A percentile compares a stretch with the other conserved stretches of the same genome.
Conservation (phyloP, 2,888 invertebrate species). For the Axea sp. region DNA sequence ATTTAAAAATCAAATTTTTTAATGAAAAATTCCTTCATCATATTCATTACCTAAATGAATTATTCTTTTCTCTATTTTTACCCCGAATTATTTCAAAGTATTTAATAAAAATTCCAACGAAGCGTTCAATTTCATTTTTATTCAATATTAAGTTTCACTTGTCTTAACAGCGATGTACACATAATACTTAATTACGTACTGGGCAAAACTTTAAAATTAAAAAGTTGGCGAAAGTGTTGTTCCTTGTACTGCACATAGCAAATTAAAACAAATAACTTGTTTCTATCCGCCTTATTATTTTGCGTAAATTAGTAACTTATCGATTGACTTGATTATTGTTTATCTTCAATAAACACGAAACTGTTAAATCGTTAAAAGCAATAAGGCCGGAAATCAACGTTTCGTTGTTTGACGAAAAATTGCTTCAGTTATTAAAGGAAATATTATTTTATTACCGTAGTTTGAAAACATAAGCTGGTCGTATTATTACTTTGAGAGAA, state of each 20-base stretch:
- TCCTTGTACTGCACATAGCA: background rate
- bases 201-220: background rate
- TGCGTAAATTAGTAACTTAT: background rate
- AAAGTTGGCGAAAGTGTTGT: background rate
- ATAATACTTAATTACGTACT: background rate
- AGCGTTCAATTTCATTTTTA: background rate
- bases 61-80: background rate
- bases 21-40: too few species aligned
- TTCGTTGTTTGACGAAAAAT: constrained; percentile 2
- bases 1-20: too few species aligned
- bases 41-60: too few species aligned
- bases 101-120: background rate
- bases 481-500: constrained; percentile 35
- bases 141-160: background rate
- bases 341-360: background rate
- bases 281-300: background rate
- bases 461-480: constrained; percentile 16
- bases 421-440: constrained; percentile 6
- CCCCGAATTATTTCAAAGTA: background rate
- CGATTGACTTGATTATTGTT: background rate
- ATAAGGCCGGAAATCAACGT: too few species aligned
- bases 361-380: too few species aligned
- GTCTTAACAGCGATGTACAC: background rate
- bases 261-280: background rate
- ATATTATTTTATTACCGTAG: constrained; percentile 11